Percentiles rank a stretch among this genome's conserved stretches.
Evolutionary conservation across 2,797 vertebrate species (phyloP).

Genomic region (Peromyscus melanophrys): DNA sequence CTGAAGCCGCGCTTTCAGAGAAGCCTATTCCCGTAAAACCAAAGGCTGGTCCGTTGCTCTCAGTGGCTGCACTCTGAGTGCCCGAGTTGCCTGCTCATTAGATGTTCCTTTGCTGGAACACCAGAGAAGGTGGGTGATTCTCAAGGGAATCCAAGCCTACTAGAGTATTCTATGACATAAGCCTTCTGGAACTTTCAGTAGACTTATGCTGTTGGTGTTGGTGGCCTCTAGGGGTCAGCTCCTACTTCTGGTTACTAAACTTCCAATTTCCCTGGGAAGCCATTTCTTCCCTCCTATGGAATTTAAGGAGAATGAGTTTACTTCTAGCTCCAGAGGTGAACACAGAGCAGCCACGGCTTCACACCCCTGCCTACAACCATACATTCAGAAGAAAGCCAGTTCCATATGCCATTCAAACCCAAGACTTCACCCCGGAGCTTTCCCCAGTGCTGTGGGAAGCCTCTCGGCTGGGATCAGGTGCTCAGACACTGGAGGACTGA

Average conservation of each 20-base stretch:
- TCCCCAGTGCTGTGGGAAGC: background rate
- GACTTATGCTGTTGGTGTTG: background rate
- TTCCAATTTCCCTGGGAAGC: slow-evolving; percentile 18
- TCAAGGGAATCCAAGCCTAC: background rate
- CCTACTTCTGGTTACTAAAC: slow-evolving; percentile 16
- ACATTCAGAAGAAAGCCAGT: slow-evolving; percentile 34
- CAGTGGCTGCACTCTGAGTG: background rate
- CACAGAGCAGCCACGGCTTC: background rate
- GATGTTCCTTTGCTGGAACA: slow-evolving; percentile 38
- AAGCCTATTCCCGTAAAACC: slow-evolving; percentile 56
- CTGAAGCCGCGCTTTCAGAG: slow-evolving; percentile 32
- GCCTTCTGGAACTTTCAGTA: background rate
- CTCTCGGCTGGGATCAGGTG: background rate
- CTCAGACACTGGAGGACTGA: background rate
- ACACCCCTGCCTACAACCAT: background rate
- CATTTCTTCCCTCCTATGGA: background rate
- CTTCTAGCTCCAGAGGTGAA: background rate
- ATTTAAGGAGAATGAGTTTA: background rate
- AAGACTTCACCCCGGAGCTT: slow-evolving; percentile 16
- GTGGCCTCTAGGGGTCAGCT: slow-evolving; percentile 55
- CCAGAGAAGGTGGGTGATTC: slow-evolving; percentile 20
- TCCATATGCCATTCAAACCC: background rate
- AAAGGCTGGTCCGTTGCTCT: background rate
- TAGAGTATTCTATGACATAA: slow-evolving; percentile 4
- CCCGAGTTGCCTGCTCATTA: background rate